Evolutionary conservation across 2,113 vertebrate genomes (phyloP), one percentile per base, ranked within the genome.

Genomic region (Anas platyrhynchos): DNA sequence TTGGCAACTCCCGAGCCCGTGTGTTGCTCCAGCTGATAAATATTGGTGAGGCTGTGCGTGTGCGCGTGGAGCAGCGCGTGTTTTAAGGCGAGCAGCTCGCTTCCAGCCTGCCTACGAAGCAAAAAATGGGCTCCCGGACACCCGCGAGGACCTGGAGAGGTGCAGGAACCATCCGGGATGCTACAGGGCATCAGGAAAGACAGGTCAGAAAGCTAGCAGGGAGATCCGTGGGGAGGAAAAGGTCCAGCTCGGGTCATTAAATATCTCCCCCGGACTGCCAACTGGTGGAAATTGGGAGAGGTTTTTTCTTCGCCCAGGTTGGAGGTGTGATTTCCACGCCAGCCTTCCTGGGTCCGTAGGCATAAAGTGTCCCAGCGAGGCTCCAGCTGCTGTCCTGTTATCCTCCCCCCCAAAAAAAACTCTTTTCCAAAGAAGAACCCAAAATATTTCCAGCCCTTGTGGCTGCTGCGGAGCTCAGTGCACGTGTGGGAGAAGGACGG

Each of bases 21-120:
- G 78, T 74, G 85, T 92, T 95, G 74, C 96, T 94, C 36, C 96
- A 96, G 96, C 93, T 95, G 92, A 96, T 95, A 96, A 97, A 96
- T 95, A 96, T 96, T 96, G 96, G 93, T 50, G 86, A 92, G 86
- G 65, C 22, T 84, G 93, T 59, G 93, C 85, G 83, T 86, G 46
- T 22, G 46, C 3, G 92, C 46, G 91, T 88, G 75, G 95, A 92
- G 86, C 17, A 3, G 83, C 71, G 38, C 87, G 87, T 93, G 94
- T 66, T 93, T 89, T 87, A 68, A 93, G 22, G 69, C 1, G 38
- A 92, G 91, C 44, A 5, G 73, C 88, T 93, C 83, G 85, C 84
- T 86, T 38, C 93, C 6, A 77, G 72, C 89, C 76, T 94, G 48
- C 88, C 73, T 61, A 48, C 68, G 27, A 67, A 63, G 71, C 44